These are phyloP conservation scores for Amphimedon queenslandica DNA, from an alignment of 37 sponge, comb jelly and placozoan species.

Conservation along the genomic window DNA sequence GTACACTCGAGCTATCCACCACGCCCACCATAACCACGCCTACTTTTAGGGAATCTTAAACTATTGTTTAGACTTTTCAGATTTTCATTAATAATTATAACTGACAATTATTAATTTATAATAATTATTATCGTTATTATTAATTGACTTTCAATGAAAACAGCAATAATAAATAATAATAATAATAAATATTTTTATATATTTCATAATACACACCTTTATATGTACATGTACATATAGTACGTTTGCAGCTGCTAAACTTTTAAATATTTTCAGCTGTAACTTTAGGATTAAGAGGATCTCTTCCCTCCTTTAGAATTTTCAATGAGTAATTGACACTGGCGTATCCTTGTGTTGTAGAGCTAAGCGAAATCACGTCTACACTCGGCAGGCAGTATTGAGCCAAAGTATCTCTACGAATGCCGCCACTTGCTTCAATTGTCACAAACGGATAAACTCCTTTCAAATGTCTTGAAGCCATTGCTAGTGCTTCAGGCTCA, in stretches of 20 bases:
- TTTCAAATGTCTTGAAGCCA: conserved; percentile 69
- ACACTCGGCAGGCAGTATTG: conserved; percentile 66
- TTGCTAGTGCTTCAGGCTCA: conserved; percentile 53
- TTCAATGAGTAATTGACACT: conserved; percentile 92
- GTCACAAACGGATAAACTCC: conserved; percentile 59
- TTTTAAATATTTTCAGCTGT: conserved; percentile 26
- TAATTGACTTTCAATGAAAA: too few relatives aligned
- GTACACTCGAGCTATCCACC: background rate
- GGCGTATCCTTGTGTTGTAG: conserved; percentile 83
- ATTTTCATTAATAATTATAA: background rate
- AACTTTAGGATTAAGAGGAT: conserved; percentile 76
- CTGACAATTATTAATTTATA: too few relatives aligned
- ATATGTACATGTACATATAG: too few relatives aligned
- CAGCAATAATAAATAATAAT: too few relatives aligned
- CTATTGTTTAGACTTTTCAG: background rate
- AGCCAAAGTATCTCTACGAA: conserved; percentile 52
- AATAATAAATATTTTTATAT: too few relatives aligned
- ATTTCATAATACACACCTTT: too few relatives aligned
- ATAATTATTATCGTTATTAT: too few relatives aligned
- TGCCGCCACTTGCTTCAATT: conserved; percentile 93
- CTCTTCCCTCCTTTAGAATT: conserved; percentile 68
- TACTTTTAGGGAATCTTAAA: background rate
- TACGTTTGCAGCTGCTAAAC: too few relatives aligned
- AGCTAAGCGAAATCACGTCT: conserved; percentile 86
- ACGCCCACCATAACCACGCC: background rate